Percentiles rank a stretch among this genome's conserved stretches.
Evolutionary conservation across 2,113 vertebrate species (phyloP).

Genomic region (Choloepus hoffmanni): DNA sequence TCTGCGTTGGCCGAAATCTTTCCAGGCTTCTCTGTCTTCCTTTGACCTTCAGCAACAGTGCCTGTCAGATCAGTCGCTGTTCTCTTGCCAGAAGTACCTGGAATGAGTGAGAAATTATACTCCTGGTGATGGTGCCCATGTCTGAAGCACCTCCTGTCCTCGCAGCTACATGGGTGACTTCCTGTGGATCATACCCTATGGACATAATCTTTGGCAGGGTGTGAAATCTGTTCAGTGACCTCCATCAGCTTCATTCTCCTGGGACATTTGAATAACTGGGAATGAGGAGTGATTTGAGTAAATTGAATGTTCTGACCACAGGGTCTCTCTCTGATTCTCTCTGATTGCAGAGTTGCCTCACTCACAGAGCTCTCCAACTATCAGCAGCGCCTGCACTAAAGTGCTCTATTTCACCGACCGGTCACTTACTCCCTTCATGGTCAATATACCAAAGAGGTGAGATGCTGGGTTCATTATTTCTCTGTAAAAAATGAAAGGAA

Average conservation of each 20-base stretch:
- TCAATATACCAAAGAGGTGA: constrained; percentile 97
- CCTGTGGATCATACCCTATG: background rate
- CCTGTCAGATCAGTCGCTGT: background rate
- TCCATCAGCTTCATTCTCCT: background rate
- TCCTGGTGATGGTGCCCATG: background rate
- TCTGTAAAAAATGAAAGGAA: constrained; percentile 2
- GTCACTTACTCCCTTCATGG: constrained; percentile 97
- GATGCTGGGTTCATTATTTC: constrained; percentile 43
- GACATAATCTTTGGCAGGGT: background rate
- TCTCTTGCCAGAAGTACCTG: background rate
- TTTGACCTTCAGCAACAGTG: constrained; percentile 1
- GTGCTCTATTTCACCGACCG: constrained; percentile 98
- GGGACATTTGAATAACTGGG: constrained; percentile 43
- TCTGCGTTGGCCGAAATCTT: background rate
- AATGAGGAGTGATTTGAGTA: background rate
- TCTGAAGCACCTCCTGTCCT: background rate
- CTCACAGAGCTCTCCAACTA: constrained; percentile 90
- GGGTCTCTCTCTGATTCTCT: background rate
- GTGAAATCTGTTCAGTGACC: background rate
- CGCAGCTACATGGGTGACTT: background rate
- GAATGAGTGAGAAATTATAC: background rate
- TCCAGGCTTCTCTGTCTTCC: background rate
- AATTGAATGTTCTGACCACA: constrained; percentile 50
- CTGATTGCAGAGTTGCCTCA: constrained; percentile 90
- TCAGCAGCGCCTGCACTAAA: constrained; percentile 94